These are phyloP conservation scores for Chrosomus eos DNA, from an alignment of 2,797 vertebrate genomes.

Conservation along the genomic window DNA sequence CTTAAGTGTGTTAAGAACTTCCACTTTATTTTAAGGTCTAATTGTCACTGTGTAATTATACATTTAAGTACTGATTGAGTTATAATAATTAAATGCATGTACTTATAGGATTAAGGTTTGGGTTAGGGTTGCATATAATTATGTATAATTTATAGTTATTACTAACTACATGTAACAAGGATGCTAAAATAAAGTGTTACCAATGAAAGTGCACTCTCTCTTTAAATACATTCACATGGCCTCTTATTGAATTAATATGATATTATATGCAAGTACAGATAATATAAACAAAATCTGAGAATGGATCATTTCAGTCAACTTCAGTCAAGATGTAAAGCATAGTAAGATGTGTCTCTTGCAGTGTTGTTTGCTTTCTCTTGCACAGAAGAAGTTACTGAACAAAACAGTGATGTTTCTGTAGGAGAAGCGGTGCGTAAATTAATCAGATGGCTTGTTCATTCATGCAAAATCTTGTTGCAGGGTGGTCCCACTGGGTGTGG, in stretches of 20 bases:
- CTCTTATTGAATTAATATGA: neutral
- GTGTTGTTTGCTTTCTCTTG: neutral
- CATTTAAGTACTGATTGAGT: too few relatives aligned
- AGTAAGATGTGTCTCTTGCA: neutral
- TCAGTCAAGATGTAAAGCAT: neutral
- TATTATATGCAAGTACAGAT: neutral
- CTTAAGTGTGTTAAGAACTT: neutral
- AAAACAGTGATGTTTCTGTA: neutral
- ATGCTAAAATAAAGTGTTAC: neutral
- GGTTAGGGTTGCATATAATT: too few relatives aligned
- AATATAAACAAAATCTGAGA: too few relatives aligned
- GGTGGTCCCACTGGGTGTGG: slow-evolving; percentile 86
- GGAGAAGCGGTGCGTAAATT: neutral
- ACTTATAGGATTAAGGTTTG: too few relatives aligned
- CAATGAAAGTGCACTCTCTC: neutral
- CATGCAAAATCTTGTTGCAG: slow-evolving; percentile 68
- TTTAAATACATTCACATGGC: neutral
- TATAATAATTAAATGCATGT: too few relatives aligned
- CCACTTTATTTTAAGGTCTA: too few relatives aligned
- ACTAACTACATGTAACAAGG: too few relatives aligned
- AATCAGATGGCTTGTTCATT: neutral
- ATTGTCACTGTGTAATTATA: too few relatives aligned
- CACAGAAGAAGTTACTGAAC: neutral
- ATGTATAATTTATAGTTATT: too few relatives aligned
- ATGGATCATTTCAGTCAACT: neutral